Base-by-base conservation (phyloP, 2,888 invertebrate species). In the Chrysina gloriosa region DNA sequence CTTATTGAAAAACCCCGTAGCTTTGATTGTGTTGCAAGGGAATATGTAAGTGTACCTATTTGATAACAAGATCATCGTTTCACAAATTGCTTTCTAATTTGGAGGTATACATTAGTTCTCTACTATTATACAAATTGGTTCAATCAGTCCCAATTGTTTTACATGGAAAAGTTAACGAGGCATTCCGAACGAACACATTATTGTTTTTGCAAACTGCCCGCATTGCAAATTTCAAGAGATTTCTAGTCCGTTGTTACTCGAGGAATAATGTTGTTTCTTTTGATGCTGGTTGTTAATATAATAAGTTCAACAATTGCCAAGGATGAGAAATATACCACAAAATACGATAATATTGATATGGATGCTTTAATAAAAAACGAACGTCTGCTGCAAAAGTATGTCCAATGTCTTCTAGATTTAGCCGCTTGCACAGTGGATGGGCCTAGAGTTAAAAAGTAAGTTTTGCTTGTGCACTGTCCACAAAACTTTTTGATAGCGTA, bases 371-470 rank as follows among this genome's bases (percentile, higher is more conserved):
- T 92, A 1, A 84, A 84, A 72, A 91, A 89, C 39, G 85, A 89
- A 2, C 86, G 90, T 45, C 84, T 92, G 9, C 83, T 91, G 39
- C 87, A 87, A 71, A 89, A 88, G 64, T 91, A 92, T 77, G 85
- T 89, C 3, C 87, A 89, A 73, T 92, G 92, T 76, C 83, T 92
- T 2, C 77, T 90, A 69, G 89, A 89, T 0, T 84, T 81, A 74
- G 89, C 88, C 14, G 86, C 85, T 16, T 91, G 91, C 79, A 90
- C 90, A 7, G 85, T 90, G 1, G 91, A 91, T 72, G 91, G 88
- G 39, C n/a, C 86, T 86, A 71, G 88, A 89, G 70, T 81, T 80
- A 72, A 86, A 81, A 87, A 86, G 85, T 82, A 76, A 80, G 80
- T 78, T 47, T 23, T 47, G 2, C 23, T 47, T 36, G 36, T n/a